These are phyloP conservation scores for Eurois occulta DNA, from an alignment of 2,888 invertebrate genomes.

Conservation along the genomic window DNA sequence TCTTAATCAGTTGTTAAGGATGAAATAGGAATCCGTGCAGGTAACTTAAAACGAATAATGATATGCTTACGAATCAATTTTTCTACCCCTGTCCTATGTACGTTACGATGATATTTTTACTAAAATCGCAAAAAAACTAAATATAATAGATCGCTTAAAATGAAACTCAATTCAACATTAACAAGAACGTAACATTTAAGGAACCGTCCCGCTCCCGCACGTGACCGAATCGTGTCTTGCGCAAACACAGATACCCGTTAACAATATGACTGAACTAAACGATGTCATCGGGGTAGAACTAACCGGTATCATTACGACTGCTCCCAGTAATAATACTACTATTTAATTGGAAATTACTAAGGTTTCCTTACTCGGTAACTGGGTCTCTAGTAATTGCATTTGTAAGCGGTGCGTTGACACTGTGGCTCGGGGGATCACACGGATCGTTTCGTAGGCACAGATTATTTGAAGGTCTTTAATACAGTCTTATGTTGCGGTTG, in stretches of 20 bases:
- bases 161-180: neutral
- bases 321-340: constrained; percentile 22
- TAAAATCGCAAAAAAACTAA: too few species aligned
- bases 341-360: constrained; percentile 26
- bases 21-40: too few species aligned
- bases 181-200: neutral
- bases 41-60: too few species aligned
- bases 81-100: too few species aligned
- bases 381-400: constrained; percentile 56
- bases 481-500: neutral
- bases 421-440: neutral
- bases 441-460: neutral
- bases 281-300: constrained; percentile 3
- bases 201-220: neutral
- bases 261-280: constrained; percentile 25
- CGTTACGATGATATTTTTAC: too few species aligned
- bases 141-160: too few species aligned
- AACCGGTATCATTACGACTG: constrained; percentile 16
- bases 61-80: too few species aligned
- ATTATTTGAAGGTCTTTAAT: neutral
- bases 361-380: constrained; percentile 58
- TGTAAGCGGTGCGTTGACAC: constrained; percentile 56
- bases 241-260: constrained; percentile 34
- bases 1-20: too few species aligned
- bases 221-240: constrained; percentile 10